These are phyloP conservation scores for Lasioglossum oenotherae DNA, from an alignment of 2,888 invertebrate genomes.

Conservation along the genomic window DNA sequence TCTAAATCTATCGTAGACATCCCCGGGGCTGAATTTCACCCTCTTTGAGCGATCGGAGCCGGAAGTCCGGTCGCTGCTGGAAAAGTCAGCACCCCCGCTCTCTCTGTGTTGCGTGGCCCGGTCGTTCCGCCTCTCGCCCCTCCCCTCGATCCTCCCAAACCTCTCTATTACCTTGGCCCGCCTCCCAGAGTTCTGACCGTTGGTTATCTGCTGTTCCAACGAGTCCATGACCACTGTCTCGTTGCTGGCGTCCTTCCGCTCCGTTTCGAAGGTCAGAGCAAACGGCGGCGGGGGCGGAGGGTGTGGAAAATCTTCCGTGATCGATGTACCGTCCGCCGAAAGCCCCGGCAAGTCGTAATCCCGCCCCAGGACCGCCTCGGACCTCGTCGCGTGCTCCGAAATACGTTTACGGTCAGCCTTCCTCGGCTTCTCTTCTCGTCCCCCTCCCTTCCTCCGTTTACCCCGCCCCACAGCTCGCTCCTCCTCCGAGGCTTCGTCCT, in stretches of 20 bases:
- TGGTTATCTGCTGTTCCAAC: neutral
- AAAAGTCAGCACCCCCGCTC: slow-evolving; percentile 36
- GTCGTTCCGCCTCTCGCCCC: neutral
- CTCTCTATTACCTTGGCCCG: slow-evolving; percentile 36
- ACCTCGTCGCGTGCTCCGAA: neutral
- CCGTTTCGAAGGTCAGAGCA: neutral
- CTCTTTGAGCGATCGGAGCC: slow-evolving; percentile 3
- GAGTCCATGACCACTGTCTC: neutral
- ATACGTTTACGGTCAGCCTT: neutral
- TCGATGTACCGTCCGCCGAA: neutral
- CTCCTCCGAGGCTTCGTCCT: neutral
- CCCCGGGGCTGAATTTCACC: slow-evolving; percentile 30
- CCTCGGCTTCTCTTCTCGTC: neutral
- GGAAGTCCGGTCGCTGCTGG: neutral
- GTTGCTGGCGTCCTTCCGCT: neutral
- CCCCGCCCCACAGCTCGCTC: neutral
- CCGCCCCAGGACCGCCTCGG: neutral
- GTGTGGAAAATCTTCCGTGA: slow-evolving; percentile 5
- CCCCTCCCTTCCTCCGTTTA: neutral
- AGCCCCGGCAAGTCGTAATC: neutral
- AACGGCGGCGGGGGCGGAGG: slow-evolving; percentile 37
- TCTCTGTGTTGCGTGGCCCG: slow-evolving; percentile 11
- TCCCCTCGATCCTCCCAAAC: slow-evolving; percentile 26
- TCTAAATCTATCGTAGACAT: slow-evolving; percentile 63
- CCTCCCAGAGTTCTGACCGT: slow-evolving; percentile 41